Conservation (phyloP, 2,113 vertebrate species). For the Megaptera novaeangliae region DNA sequence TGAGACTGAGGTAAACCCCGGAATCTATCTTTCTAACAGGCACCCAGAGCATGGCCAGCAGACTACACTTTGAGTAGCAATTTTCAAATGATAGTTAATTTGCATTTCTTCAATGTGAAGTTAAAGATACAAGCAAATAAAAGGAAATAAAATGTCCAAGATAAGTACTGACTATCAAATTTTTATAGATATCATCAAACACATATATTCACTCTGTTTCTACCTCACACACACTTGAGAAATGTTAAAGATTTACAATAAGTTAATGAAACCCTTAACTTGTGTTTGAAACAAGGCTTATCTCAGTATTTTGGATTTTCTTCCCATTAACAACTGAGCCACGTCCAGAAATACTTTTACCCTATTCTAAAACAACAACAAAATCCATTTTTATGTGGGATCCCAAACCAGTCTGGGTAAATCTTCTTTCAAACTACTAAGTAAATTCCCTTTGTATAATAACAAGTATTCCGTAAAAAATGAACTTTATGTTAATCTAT, state of each 20-base stretch:
- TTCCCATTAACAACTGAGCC: neutral
- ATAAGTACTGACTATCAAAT: neutral
- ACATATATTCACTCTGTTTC: neutral
- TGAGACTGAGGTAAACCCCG: neutral
- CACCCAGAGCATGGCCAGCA: neutral
- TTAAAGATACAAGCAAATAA: neutral
- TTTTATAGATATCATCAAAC: neutral
- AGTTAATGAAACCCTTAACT: neutral
- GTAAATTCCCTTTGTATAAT: neutral
- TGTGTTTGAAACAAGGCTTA: neutral
- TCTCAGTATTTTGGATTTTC: neutral
- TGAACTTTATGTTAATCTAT: neutral
- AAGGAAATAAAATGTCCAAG: neutral
- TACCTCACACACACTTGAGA: neutral
- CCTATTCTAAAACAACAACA: neutral
- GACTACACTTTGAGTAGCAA: neutral
- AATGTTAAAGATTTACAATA: neutral
- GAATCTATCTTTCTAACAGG: neutral
- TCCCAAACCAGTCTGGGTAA: neutral
- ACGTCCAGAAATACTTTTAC: conserved; percentile 23
- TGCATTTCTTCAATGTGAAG: neutral
- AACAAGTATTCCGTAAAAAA: neutral
- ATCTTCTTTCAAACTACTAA: neutral
- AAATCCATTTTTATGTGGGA: neutral
- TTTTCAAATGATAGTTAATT: neutral